Percentiles rank a stretch among this genome's conserved stretches.
These are phyloP conservation scores for Liolophura sinensis DNA, from an alignment of 1,140 invertebrate genomes.

Conservation along the genomic window DNA sequence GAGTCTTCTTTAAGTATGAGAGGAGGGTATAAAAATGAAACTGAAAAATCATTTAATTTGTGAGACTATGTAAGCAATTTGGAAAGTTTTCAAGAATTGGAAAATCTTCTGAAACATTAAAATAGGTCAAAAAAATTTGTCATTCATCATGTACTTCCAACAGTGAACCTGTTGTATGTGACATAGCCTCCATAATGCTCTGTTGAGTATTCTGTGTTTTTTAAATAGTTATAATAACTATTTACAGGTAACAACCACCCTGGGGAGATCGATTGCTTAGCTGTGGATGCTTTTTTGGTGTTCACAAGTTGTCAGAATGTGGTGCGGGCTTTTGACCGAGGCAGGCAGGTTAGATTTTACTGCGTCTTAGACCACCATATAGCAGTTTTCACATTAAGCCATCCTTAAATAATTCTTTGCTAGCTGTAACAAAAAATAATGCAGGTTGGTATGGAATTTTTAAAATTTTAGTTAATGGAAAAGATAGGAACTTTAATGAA, in stretches of 20 bases:
- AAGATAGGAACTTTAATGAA: too few relatives aligned
- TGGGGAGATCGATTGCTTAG: constrained; percentile 80
- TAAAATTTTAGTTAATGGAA: too few relatives aligned
- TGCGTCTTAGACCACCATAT: not conserved
- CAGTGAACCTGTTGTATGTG: not conserved
- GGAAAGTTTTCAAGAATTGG: not conserved
- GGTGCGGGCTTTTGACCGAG: constrained; percentile 86
- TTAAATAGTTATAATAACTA: constrained; percentile 2
- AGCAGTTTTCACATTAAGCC: constrained; percentile 6
- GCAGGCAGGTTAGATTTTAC: constrained; percentile 68
- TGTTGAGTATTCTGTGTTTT: not conserved
- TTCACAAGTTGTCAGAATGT: constrained; percentile 78
- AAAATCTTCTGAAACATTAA: not conserved
- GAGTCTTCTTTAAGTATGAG: too few relatives aligned
- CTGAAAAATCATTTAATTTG: too few relatives aligned
- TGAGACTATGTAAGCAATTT: not conserved
- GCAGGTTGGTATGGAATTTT: too few relatives aligned
- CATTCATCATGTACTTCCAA: not conserved
- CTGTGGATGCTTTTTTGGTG: constrained; percentile 77
- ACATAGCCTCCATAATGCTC: not conserved
- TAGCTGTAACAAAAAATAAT: too few relatives aligned
- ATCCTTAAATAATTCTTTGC: too few relatives aligned
- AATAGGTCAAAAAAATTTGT: not conserved
- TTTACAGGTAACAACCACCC: constrained; percentile 67
- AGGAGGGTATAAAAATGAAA: too few relatives aligned